Evolutionary conservation across 1,140 invertebrate genomes (phyloP).

Genomic region (Artemia franciscana): DNA sequence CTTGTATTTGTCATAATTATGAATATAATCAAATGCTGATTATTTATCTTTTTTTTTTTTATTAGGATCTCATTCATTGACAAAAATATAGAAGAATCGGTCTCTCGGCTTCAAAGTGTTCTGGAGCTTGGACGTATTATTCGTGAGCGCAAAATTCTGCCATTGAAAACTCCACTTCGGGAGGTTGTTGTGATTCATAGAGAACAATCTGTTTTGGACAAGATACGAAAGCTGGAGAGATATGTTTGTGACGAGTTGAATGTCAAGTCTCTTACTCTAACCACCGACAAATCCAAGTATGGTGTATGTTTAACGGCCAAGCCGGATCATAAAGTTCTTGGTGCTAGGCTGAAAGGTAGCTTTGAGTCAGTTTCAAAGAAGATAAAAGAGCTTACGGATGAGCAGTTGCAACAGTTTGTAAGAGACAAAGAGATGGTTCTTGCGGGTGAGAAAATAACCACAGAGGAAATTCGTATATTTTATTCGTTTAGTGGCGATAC

Average conservation of each 20-base stretch:
- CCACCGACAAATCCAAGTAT: constrained; percentile 75
- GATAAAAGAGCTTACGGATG: constrained; percentile 36
- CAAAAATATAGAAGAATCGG: constrained; percentile 62
- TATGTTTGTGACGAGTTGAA: constrained; percentile 91
- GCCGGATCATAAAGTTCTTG: constrained; percentile 70
- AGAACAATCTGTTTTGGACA: constrained; percentile 47
- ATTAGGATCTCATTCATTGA: constrained; percentile 46
- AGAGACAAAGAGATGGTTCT: constrained; percentile 42
- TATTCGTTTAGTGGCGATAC: constrained; percentile 38
- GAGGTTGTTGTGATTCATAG: constrained; percentile 87
- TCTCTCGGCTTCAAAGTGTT: constrained; percentile 76
- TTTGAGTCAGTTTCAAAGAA: not conserved
- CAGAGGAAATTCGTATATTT: constrained; percentile 61
- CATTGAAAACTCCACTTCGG: constrained; percentile 85
- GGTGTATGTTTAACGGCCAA: constrained; percentile 80
- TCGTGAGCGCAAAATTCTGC: constrained; percentile 74
- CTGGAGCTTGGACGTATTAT: constrained; percentile 82
- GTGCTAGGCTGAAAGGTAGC: constrained; percentile 49
- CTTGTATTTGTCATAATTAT: too few species aligned
- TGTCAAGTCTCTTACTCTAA: constrained; percentile 61
- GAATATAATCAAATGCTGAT: too few species aligned
- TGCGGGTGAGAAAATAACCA: constrained; percentile 44
- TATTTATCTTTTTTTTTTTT: too few species aligned
- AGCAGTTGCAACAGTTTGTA: constrained; percentile 52
- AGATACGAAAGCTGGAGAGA: constrained; percentile 49